Evolutionary conservation across 2,888 invertebrate species (phyloP), one percentile per base, ranked within the genome.

Genomic region (Panopea generosa): DNA sequence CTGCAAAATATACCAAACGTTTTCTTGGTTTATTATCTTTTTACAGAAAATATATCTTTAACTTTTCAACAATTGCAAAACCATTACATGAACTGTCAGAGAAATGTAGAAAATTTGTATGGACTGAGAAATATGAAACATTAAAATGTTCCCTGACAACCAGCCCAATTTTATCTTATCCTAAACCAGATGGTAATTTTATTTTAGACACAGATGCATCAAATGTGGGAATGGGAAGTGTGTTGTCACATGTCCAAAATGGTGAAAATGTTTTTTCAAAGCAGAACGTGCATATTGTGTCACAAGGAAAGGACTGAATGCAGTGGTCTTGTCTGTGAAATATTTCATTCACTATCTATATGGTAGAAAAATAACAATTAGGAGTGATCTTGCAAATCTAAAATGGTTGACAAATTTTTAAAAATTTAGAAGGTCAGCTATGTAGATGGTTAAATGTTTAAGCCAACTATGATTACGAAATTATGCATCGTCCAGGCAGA

Each of bases 31-130:
- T 11, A 7, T 47, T 49, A 9, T 47, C 55, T 18, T 80, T 68
- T 27, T 73, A 77, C 14, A 49, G 76, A 43, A 26, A 49, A 29
- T 80, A 60, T 49, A 62, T 78, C 6, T 24, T 27, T 16, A 20
- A 47, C 14, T 67, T 78, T 66, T 52, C 70, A 1, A 16, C 43
- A 2, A 24, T 53, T 18, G 70, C 66, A 1, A 59, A 52, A 43
- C 70, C 70, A 4, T 20, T 78, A 2, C 57, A 66, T 43, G n/a
- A 22, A 40, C 38, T 75, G 6, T 27, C 70, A 11, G 60, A 50
- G 11, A 67, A 57, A 9, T 26, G 27, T n/a, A 26, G 14, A 20
- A 38, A 57, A 40, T 61, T 45, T 20, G 26, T 38, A 29, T 76
- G 74, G 78, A 38, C 45, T 29, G 6, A 55, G 2, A 47, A 66